phyloP scores from a whole-genome alignment of 2,113 vertebrate genomes.

The Rhinichthys klamathensis region DNA sequence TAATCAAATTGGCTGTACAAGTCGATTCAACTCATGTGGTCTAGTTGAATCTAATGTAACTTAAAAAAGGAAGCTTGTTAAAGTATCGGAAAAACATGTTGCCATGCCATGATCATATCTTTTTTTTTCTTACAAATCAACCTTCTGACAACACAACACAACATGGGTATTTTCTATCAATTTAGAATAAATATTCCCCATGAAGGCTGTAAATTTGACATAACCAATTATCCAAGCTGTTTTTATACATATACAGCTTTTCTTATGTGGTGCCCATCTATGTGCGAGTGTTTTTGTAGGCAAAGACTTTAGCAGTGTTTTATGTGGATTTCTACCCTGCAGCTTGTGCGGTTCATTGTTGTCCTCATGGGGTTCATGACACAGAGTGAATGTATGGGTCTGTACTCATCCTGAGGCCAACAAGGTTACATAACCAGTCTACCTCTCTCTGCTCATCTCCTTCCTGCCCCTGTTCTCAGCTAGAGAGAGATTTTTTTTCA shows the following conservation, averaged over 20 bases:
- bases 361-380: constrained; percentile 30
- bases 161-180: background rate
- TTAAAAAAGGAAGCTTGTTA: too few relatives aligned
- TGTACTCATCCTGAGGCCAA: constrained; percentile 10
- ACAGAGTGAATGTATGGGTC: constrained; percentile 23
- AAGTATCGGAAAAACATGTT: too few relatives aligned
- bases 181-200: background rate
- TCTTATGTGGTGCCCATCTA: background rate
- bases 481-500: background rate
- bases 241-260: background rate
- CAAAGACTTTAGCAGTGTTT: background rate
- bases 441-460: constrained; percentile 10
- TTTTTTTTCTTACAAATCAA: background rate
- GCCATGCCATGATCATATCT: too few relatives aligned
- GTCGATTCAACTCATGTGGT: too few relatives aligned
- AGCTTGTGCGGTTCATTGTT: constrained; percentile 17
- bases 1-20: too few relatives aligned
- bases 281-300: background rate
- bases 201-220: background rate
- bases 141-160: background rate
- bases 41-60: too few relatives aligned
- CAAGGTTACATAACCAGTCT: constrained; percentile 26
- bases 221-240: background rate
- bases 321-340: background rate
- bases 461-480: constrained; percentile 21